These are phyloP conservation scores for Ceratosolen solmsi DNA, from an alignment of 1,140 invertebrate species.

Conservation along the genomic window DNA sequence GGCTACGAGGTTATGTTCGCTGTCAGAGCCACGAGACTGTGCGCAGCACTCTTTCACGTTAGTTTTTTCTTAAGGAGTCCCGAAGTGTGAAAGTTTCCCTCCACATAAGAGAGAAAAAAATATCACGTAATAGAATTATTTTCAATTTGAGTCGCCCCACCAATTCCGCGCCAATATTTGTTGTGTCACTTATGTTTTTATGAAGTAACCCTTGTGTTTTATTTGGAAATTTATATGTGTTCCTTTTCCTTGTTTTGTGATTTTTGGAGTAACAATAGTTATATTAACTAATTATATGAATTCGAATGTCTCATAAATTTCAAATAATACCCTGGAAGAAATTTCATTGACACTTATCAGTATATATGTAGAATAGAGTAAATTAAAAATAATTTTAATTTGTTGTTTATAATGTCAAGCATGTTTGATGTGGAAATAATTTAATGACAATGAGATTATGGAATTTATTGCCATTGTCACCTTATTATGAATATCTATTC, in stretches of 20 bases:
- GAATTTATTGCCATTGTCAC: slow-evolving; percentile 33
- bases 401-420: neutral
- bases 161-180: neutral
- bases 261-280: neutral
- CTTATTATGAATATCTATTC: neutral
- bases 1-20: slow-evolving; percentile 36
- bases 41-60: slow-evolving; percentile 26
- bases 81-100: neutral
- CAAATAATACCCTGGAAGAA: neutral
- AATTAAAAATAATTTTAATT: neutral
- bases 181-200: neutral
- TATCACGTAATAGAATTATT: neutral
- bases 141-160: neutral
- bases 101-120: neutral
- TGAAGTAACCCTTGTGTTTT: neutral
- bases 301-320: neutral
- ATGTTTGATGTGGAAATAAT: neutral
- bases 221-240: neutral
- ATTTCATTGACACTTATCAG: neutral
- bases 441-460: slow-evolving; percentile 13
- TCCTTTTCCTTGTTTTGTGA: neutral
- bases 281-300: neutral
- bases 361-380: neutral
- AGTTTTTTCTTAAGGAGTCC: slow-evolving; percentile 17
- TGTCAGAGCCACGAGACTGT: slow-evolving; percentile 39